phyloP scores from a whole-genome alignment of 2,888 invertebrate species.

The Eupithecia insigniata region DNA sequence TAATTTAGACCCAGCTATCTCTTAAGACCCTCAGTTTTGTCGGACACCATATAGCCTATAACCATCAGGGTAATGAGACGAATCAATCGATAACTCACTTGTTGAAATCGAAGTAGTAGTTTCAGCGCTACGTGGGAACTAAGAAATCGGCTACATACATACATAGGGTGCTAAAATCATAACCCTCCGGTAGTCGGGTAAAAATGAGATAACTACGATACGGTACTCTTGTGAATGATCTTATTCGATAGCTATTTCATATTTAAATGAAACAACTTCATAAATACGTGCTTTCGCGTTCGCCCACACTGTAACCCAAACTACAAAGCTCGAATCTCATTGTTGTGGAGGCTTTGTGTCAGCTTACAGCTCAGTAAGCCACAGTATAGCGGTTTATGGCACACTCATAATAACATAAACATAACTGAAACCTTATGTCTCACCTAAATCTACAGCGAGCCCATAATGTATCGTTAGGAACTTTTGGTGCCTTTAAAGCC shows the following conservation, averaged over 20 bases:
- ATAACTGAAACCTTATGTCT: conserved; percentile 37
- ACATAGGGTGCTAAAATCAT: no score
- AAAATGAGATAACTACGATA: neutral
- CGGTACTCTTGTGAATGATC: neutral
- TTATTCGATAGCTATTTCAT: neutral
- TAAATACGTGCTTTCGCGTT: conserved; percentile 53
- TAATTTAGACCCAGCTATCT: no score
- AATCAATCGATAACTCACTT: no score
- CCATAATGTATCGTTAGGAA: conserved; percentile 30
- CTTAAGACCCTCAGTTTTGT: no score
- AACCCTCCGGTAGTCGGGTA: no score
- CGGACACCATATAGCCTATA: no score
- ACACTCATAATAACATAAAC: conserved; percentile 30
- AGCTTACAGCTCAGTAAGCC: conserved; percentile 51
- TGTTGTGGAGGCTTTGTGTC: conserved; percentile 64
- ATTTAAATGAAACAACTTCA: conserved; percentile 50
- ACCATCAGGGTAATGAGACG: no score
- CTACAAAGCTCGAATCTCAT: conserved; percentile 54
- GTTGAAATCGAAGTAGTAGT: no score
- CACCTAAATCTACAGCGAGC: conserved; percentile 22
- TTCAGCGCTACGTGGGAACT: no score
- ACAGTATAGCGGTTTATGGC: conserved; percentile 41
- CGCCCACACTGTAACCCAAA: conserved; percentile 59
- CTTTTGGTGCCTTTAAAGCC: conserved; percentile 30
- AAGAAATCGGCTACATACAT: no score